These are phyloP conservation scores for Numenius phaeopus DNA, from an alignment of 2,797 vertebrate species.

Conservation along the genomic window DNA sequence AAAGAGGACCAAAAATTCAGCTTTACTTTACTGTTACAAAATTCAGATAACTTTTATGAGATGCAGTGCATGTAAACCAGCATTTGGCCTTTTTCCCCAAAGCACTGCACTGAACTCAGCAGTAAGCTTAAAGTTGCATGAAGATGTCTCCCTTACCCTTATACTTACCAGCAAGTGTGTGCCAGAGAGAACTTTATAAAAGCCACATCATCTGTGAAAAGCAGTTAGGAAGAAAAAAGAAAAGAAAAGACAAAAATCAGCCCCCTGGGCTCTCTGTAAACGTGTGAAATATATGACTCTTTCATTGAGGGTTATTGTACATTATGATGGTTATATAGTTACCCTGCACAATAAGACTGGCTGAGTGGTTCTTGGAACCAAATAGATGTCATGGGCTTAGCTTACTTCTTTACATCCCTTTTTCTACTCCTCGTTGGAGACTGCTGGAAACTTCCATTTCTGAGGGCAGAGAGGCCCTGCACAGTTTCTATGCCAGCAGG, in stretches of 20 bases:
- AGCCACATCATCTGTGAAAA: not conserved
- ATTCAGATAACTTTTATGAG: not conserved
- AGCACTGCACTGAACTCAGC: not conserved
- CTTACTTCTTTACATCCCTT: not conserved
- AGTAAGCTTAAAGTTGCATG: not conserved
- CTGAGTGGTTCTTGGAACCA: not conserved
- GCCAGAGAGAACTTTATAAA: not conserved
- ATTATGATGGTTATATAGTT: not conserved
- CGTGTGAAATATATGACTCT: not conserved
- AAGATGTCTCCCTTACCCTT: not conserved
- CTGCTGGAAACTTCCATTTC: not conserved
- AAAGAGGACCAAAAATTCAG: not conserved
- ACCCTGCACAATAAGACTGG: not conserved
- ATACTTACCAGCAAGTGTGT: not conserved
- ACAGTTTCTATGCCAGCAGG: not conserved
- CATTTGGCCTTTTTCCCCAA: not conserved
- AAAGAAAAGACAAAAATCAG: too few relatives aligned
- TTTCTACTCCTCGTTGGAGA: not conserved
- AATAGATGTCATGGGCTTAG: not conserved
- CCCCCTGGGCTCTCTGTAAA: not conserved
- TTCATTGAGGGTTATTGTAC: not conserved
- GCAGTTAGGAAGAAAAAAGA: not conserved
- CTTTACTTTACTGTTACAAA: not conserved
- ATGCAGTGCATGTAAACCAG: not conserved
- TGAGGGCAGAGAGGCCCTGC: not conserved